phyloP scores from a whole-genome alignment of 1,140 invertebrate species.

The Luehdorfia chinensis region DNA sequence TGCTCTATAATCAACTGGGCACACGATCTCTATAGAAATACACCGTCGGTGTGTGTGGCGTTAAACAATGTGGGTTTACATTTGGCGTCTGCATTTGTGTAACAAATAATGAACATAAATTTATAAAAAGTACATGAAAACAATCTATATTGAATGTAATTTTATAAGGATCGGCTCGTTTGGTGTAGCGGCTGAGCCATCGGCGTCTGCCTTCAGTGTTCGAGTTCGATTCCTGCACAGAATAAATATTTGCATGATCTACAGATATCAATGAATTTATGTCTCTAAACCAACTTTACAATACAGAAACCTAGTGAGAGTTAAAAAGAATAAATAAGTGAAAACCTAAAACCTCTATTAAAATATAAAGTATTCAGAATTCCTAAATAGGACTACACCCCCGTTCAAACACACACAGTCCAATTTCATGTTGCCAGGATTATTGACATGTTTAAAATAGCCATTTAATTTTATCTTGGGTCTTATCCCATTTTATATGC shows the following conservation, averaged over 20 bases:
- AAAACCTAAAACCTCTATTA: no score
- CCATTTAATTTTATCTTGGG: conserved; percentile 14
- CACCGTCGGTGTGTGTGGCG: background rate
- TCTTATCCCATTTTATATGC: conserved; percentile 15
- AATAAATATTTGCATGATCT: no score
- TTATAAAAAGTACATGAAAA: background rate
- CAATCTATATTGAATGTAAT: background rate
- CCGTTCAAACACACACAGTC: background rate
- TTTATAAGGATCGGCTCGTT: background rate
- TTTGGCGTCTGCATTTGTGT: background rate
- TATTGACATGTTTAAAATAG: conserved; percentile 6
- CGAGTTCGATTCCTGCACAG: no score
- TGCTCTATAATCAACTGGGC: conserved; percentile 8
- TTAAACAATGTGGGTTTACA: background rate
- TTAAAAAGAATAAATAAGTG: no score
- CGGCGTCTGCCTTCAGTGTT: background rate
- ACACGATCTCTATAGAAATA: conserved; percentile 17
- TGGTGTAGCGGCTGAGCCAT: background rate
- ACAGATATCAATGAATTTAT: no score
- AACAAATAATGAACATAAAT: no score
- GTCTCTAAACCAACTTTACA: no score
- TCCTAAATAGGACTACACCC: background rate
- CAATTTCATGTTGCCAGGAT: conserved; percentile 9
- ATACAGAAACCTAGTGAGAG: no score
- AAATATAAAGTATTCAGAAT: no score